phyloP scores from a whole-genome alignment of 2,113 vertebrate species.

The Oncorhynchus masou region DNA sequence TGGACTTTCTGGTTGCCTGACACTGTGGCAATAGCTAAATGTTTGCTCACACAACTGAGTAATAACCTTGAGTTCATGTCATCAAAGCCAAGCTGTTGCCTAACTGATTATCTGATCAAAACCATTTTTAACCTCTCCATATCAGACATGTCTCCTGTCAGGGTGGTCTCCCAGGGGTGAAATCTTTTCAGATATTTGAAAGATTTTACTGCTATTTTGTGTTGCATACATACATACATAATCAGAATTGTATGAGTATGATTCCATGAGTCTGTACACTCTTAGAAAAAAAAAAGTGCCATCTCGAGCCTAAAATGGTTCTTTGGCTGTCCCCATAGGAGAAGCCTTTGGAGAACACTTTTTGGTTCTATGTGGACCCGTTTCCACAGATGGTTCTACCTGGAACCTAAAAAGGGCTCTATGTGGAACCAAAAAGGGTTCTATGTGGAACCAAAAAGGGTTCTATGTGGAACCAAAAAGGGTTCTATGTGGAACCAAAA shows the following conservation, averaged over 20 bases:
- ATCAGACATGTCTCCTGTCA: neutral
- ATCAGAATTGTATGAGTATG: neutral
- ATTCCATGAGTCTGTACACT: neutral
- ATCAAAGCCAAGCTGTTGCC: constrained; percentile 48
- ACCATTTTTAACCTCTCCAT: constrained; percentile 34
- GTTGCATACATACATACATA: neutral
- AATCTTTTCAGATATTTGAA: neutral
- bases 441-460: too few relatives aligned
- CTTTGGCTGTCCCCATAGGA: too few relatives aligned
- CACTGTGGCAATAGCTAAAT: constrained; percentile 76
- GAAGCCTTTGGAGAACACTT: too few relatives aligned
- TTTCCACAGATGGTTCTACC: too few relatives aligned
- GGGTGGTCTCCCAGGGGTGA: neutral
- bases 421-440: too few relatives aligned
- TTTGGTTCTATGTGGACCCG: too few relatives aligned
- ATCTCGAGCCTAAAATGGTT: too few relatives aligned
- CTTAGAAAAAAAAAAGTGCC: too few relatives aligned
- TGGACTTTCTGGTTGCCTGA: constrained; percentile 68
- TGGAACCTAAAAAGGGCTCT: too few relatives aligned
- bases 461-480: too few relatives aligned
- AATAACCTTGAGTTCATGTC: constrained; percentile 61
- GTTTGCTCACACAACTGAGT: constrained; percentile 69
- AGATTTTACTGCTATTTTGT: constrained; percentile 10
- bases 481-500: too few relatives aligned
- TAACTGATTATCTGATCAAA: constrained; percentile 60